Evolutionary conservation across 2,888 invertebrate genomes (phyloP).

Genomic region (Celastrina argiolus): DNA sequence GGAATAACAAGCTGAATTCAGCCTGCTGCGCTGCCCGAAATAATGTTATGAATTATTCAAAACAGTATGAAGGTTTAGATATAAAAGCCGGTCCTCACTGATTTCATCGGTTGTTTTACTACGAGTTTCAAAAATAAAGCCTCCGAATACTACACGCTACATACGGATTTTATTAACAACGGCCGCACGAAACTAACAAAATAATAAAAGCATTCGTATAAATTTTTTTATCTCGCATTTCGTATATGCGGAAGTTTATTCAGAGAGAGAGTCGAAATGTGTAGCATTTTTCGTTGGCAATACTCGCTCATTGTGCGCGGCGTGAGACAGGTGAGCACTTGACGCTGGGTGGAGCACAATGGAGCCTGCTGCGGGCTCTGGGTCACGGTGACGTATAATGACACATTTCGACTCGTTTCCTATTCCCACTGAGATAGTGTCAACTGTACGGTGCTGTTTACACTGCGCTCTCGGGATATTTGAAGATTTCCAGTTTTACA

Average conservation of each 20-base stretch:
- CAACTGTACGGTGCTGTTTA: conserved; percentile 15
- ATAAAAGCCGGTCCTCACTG: background rate
- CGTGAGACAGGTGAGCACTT: conserved; percentile 29
- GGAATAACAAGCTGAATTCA: background rate
- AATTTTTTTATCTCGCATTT: background rate
- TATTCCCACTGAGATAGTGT: conserved; percentile 18
- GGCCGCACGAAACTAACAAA: background rate
- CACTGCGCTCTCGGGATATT: background rate
- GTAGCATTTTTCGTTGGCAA: background rate
- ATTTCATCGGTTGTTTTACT: background rate
- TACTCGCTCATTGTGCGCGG: conserved; percentile 12
- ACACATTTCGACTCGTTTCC: conserved; percentile 31
- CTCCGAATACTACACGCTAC: background rate
- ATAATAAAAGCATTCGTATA: background rate
- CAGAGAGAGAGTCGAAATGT: background rate
- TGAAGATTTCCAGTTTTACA: too few species aligned
- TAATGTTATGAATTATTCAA: conserved; percentile 3
- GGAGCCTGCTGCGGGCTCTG: conserved; percentile 31
- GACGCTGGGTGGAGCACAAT: conserved; percentile 31
- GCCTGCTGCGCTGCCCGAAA: background rate
- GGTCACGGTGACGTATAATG: conserved; percentile 30
- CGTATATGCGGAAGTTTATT: conserved; percentile 1
- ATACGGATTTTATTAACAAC: background rate
- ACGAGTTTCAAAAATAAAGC: background rate
- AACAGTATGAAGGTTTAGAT: background rate